Conservation (phyloP, 2,888 invertebrate species). For the Osedax frankpressi region DNA sequence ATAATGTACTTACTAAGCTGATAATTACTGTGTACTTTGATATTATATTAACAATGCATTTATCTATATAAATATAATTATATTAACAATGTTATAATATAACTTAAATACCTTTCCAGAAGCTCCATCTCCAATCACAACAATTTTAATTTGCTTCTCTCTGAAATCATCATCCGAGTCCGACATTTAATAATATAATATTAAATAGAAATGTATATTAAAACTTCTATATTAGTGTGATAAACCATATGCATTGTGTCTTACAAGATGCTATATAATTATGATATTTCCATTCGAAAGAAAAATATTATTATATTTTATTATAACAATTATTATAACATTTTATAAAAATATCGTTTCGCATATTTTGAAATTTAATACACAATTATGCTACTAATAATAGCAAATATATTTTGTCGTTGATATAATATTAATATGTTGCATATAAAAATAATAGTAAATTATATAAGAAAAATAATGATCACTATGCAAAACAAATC, state of each 20-base stretch:
- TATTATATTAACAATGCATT: background rate
- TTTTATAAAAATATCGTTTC: too few species aligned
- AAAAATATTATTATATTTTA: too few species aligned
- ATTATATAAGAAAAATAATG: background rate
- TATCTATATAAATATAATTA: background rate
- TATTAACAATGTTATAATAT: too few species aligned
- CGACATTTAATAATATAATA: constrained; percentile 32
- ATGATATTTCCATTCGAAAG: too few species aligned
- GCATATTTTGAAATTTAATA: too few species aligned
- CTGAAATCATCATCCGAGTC: constrained; percentile 42
- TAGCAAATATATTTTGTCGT: too few species aligned
- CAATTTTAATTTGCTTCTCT: constrained; percentile 58
- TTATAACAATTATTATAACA: too few species aligned
- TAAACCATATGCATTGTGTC: background rate
- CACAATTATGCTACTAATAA: too few species aligned
- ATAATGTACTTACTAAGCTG: too few species aligned
- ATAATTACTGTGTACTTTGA: background rate
- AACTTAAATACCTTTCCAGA: constrained; percentile 66
- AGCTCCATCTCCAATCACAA: constrained; percentile 65
- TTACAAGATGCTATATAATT: too few species aligned
- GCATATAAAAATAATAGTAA: background rate
- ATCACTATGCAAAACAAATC: background rate
- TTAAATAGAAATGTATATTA: background rate
- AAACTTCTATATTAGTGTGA: background rate
- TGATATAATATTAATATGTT: too few species aligned